Percentiles rank a stretch among this genome's conserved stretches.
phyloP scores from a whole-genome alignment of 2,113 vertebrate species.

The Lates calcarifer region DNA sequence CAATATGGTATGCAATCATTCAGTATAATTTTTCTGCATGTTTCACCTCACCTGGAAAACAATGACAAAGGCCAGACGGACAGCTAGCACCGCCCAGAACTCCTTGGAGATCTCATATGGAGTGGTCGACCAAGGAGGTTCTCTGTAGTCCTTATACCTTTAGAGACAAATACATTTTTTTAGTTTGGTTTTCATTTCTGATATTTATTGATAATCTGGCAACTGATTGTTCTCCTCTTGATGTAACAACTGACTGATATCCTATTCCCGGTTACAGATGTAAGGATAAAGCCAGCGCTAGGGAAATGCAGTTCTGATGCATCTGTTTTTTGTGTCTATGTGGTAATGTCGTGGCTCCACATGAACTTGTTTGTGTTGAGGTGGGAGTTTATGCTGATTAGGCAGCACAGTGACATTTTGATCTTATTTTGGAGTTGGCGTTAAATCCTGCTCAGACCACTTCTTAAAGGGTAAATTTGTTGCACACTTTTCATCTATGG shows the following conservation, averaged over 20 bases:
- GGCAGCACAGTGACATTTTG: no score
- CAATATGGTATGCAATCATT: no score
- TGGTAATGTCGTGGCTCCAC: no score
- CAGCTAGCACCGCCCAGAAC: conserved; percentile 96
- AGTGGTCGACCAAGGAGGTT: conserved; percentile 92
- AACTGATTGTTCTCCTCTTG: not conserved
- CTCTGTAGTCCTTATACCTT: conserved; percentile 98
- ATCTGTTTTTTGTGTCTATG: no score
- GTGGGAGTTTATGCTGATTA: no score
- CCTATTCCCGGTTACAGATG: not conserved
- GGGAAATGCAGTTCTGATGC: no score
- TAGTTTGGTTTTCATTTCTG: not conserved
- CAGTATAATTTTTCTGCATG: not conserved
- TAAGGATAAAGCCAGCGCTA: no score
- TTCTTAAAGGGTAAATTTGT: no score
- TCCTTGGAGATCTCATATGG: conserved; percentile 97
- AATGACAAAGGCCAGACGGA: conserved; percentile 95
- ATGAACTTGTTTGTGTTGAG: no score
- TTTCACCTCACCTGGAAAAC: conserved; percentile 93
- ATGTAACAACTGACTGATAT: not conserved
- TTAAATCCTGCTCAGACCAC: no score
- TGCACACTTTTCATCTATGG: no score
- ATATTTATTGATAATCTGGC: not conserved
- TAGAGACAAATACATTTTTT: conserved; percentile 11
- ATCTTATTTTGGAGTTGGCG: no score